Conservation (phyloP, 2,888 invertebrate genomes). For the Rhamnusium bicolor region DNA sequence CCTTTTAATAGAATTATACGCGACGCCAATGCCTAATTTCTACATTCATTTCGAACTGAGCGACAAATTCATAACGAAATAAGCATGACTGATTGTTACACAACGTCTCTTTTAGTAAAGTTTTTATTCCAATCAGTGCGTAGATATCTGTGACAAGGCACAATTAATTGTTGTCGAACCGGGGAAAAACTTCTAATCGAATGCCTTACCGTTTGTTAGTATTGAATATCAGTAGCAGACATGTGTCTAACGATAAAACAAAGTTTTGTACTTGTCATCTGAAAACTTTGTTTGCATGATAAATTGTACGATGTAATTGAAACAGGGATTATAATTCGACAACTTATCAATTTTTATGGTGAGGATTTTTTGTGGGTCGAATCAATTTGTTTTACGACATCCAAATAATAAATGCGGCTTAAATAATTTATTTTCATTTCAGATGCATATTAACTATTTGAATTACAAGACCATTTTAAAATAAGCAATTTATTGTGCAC, state of each 20-base stretch:
- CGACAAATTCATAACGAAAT: constrained; percentile 31
- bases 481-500: too few species aligned
- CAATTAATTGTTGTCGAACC: constrained; percentile 52
- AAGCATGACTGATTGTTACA: constrained; percentile 33
- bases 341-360: constrained; percentile 42
- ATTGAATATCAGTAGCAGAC: constrained; percentile 49
- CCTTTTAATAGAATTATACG: too few species aligned
- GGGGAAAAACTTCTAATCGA: constrained; percentile 50
- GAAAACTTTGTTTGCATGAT: constrained; percentile 56
- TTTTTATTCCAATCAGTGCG: constrained; percentile 23
- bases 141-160: constrained; percentile 42
- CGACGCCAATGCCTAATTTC: not conserved
- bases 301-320: constrained; percentile 57
- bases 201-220: constrained; percentile 49
- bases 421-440: too few species aligned
- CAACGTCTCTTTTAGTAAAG: constrained; percentile 27
- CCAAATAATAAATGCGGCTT: not conserved
- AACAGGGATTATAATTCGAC: constrained; percentile 55
- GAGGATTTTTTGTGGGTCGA: not conserved
- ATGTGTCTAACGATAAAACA: constrained; percentile 50
- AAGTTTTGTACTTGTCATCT: constrained; percentile 55
- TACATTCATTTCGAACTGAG: not conserved
- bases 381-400: constrained; percentile 8
- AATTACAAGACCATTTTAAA: too few species aligned
- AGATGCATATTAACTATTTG: too few species aligned